These are phyloP conservation scores for Onchidella celtica DNA, from an alignment of 2,888 invertebrate genomes.

Conservation along the genomic window DNA sequence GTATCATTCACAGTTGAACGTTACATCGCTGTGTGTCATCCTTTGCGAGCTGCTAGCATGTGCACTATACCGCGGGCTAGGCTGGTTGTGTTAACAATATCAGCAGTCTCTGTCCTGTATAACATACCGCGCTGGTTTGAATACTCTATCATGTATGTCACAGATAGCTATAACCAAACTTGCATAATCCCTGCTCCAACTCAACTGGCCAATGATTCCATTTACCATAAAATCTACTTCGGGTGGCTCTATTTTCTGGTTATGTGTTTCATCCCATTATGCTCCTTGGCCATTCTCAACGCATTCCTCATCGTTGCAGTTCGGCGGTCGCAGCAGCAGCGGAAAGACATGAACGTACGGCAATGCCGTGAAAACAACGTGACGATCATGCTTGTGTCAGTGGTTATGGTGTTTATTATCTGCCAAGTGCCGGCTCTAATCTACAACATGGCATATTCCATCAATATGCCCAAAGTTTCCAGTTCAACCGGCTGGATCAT, in stretches of 20 bases:
- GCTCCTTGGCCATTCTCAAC: slow-evolving; percentile 93
- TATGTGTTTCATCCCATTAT: slow-evolving; percentile 95
- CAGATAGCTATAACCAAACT: slow-evolving; percentile 49
- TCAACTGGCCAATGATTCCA: slow-evolving; percentile 85
- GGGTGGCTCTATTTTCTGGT: slow-evolving; percentile 96
- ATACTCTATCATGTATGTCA: slow-evolving; percentile 81
- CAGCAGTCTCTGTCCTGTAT: slow-evolving; percentile 90
- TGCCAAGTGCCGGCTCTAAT: slow-evolving; percentile 87
- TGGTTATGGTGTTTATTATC: slow-evolving; percentile 95
- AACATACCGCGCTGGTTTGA: slow-evolving; percentile 87
- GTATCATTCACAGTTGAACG: slow-evolving; percentile 88
- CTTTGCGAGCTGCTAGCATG: slow-evolving; percentile 91
- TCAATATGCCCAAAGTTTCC: slow-evolving; percentile 82
- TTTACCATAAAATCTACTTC: slow-evolving; percentile 91
- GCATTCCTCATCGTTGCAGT: slow-evolving; percentile 90
- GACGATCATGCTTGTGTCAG: slow-evolving; percentile 96
- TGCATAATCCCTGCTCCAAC: slow-evolving; percentile 82
- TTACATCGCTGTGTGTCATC: slow-evolving; percentile 90
- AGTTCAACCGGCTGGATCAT: slow-evolving; percentile 83
- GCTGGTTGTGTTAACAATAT: slow-evolving; percentile 90
- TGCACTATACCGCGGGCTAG: slow-evolving; percentile 94
- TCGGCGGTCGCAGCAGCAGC: slow-evolving; percentile 92
- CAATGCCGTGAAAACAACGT: slow-evolving; percentile 94
- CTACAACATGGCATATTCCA: slow-evolving; percentile 86
- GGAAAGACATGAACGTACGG: slow-evolving; percentile 92